Evolutionary conservation across 2,113 vertebrate genomes (phyloP).

Genomic region (Rhinichthys klamathensis): DNA sequence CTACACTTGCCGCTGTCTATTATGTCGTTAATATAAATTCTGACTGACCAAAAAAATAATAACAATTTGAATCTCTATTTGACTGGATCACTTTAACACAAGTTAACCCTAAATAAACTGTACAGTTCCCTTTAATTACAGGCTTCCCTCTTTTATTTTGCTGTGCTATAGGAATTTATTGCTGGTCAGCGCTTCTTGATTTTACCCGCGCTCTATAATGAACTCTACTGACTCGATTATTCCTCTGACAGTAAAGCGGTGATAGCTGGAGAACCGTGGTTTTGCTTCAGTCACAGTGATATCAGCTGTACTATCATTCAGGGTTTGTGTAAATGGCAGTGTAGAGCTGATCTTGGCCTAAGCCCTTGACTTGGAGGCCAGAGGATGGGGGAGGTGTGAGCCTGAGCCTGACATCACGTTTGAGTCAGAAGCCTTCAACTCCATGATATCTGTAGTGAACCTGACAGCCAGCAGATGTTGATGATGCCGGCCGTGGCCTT

Average conservation of each 20-base stretch:
- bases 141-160: neutral
- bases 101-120: neutral
- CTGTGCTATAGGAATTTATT: neutral
- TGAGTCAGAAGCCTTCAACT: constrained; percentile 4
- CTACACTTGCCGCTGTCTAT: neutral
- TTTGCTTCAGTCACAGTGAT: neutral
- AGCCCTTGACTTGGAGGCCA: constrained; percentile 20
- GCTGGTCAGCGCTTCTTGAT: neutral
- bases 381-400: neutral
- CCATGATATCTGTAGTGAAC: constrained; percentile 2
- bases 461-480: constrained; percentile 1
- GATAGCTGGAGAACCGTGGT: neutral
- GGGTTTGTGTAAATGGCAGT: constrained; percentile 17
- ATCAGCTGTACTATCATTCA: constrained; percentile 11
- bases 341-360: constrained; percentile 15
- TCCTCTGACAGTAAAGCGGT: neutral
- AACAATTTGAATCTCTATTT: neutral
- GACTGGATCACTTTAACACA: neutral
- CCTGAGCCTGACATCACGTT: neutral
- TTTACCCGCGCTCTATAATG: neutral
- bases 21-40: no score
- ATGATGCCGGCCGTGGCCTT: neutral
- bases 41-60: neutral
- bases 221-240: neutral
- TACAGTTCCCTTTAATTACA: neutral